Conservation (phyloP, 2,888 invertebrate species). For the Tenthredo mesomela region DNA sequence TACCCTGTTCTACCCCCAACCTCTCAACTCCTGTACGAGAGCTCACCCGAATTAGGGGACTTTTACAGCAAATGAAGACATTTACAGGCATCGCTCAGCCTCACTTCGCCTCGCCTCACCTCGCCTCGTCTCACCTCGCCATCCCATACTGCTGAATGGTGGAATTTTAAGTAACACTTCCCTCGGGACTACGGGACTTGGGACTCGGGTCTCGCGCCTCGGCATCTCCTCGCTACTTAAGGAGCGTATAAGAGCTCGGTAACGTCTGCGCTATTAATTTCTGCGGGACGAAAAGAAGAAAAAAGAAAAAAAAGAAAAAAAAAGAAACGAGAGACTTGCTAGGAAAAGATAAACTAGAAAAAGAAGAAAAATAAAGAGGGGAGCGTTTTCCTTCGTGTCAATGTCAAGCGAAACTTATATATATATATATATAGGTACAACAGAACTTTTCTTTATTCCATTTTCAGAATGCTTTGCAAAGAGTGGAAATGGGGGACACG, state of each 20-base stretch:
- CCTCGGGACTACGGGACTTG: conserved; percentile 33
- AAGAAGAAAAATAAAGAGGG: background rate
- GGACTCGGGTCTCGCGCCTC: conserved; percentile 3
- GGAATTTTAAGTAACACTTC: conserved; percentile 57
- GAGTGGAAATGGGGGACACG: conserved; percentile 64
- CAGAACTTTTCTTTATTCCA: conserved; percentile 53
- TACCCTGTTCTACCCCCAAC: background rate
- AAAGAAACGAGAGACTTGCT: background rate
- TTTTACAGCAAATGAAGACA: conserved; percentile 57
- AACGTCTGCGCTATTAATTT: conserved; percentile 49
- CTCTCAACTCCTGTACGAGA: conserved; percentile 33
- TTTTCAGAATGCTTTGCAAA: conserved; percentile 71
- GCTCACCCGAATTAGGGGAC: conserved; percentile 58
- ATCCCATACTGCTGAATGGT: conserved; percentile 52
- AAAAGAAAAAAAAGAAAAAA: background rate
- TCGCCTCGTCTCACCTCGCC: conserved; percentile 24
- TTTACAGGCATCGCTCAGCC: conserved; percentile 54
- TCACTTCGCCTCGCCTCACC: conserved; percentile 28
- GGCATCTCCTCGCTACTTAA: conserved; percentile 31
- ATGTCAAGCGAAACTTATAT: background rate
- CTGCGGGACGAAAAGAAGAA: background rate
- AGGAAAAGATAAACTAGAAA: background rate
- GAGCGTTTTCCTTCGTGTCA: background rate
- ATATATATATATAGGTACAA: no score
- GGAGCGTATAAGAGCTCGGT: conserved; percentile 43